Evolutionary conservation across 2,888 invertebrate species (phyloP).

Genomic region (Sympetrum striolatum): DNA sequence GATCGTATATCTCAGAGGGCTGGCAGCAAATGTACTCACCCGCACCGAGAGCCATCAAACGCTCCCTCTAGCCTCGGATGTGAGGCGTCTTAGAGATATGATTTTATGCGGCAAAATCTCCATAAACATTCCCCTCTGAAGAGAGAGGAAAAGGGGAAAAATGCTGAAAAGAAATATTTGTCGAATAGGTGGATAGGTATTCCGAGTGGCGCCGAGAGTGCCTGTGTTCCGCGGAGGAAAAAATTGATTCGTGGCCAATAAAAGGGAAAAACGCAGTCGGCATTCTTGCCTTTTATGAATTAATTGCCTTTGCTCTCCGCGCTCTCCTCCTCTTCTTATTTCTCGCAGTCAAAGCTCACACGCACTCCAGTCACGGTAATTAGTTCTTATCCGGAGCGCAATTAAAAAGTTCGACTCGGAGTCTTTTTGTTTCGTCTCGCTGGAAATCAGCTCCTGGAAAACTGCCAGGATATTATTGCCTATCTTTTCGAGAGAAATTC

Average conservation of each 20-base stretch:
- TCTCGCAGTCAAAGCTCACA: background rate
- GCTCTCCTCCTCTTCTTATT: background rate
- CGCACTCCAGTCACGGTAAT: constrained; percentile 20
- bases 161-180: background rate
- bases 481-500: background rate
- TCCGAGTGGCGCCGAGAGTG: background rate
- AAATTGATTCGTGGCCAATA: constrained; percentile 35
- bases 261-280: background rate
- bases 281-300: constrained; percentile 39
- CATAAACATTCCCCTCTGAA: background rate
- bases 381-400: background rate
- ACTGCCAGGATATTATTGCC: background rate
- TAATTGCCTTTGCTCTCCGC: constrained; percentile 12
- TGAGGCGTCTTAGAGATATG: background rate
- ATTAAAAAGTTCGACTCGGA: background rate
- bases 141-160: background rate
- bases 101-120: background rate
- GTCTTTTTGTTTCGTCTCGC: constrained; percentile 3
- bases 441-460: background rate
- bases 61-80: background rate
- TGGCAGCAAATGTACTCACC: background rate
- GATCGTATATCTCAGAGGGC: too few relatives aligned
- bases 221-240: background rate
- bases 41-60: background rate
- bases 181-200: background rate